Percentiles rank a stretch among this genome's conserved stretches.
Conservation (phyloP, 1,140 invertebrate genomes). For the Rhynchophorus ferrugineus region DNA sequence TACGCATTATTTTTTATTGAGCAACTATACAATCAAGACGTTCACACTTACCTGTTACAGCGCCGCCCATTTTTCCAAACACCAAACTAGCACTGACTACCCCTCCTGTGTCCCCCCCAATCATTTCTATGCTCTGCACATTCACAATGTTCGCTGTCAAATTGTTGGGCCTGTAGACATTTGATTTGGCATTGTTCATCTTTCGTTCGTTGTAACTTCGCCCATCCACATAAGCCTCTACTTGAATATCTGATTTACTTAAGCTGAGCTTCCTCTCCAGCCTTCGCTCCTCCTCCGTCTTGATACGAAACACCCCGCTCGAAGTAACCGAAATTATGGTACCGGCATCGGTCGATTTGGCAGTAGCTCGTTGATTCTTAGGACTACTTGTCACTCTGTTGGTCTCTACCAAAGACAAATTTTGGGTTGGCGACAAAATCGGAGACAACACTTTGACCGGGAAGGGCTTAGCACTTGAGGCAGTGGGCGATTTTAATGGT, state of each 20-base stretch:
- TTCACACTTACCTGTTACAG: conserved; percentile 43
- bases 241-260: conserved; percentile 45
- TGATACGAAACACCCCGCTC: conserved; percentile 36
- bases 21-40: neutral
- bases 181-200: conserved; percentile 7
- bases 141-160: conserved; percentile 31
- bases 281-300: conserved; percentile 31
- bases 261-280: conserved; percentile 45
- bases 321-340: conserved; percentile 38
- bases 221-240: conserved; percentile 35
- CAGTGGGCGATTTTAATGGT: neutral
- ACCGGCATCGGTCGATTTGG: conserved; percentile 37
- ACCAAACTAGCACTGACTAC: conserved; percentile 23
- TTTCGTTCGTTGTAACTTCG: conserved; percentile 23
- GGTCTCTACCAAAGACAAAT: conserved; percentile 31
- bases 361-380: conserved; percentile 27
- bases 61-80: conserved; percentile 33
- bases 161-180: conserved; percentile 17
- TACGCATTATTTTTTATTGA: too few relatives aligned
- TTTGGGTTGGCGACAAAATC: conserved; percentile 38
- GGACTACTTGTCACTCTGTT: conserved; percentile 20
- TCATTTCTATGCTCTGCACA: conserved; percentile 30
- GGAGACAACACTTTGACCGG: conserved; percentile 31
- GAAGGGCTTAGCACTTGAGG: neutral
- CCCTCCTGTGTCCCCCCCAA: conserved; percentile 2